Conservation (phyloP, 2,888 invertebrate genomes). For the Oligia fasciuncula region DNA sequence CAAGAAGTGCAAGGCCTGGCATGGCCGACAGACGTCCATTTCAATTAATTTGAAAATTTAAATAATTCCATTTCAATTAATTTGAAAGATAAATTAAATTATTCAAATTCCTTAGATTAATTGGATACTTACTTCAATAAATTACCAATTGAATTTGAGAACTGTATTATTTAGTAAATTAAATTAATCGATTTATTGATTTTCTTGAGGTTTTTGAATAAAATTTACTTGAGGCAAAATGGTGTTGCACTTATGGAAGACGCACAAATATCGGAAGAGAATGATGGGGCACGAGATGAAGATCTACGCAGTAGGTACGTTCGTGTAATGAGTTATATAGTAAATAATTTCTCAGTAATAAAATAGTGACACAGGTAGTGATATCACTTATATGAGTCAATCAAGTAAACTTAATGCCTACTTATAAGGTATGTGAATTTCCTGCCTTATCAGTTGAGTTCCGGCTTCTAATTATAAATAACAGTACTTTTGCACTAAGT, state of each 20-base stretch:
- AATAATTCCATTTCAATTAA: neutral
- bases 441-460: constrained; percentile 32
- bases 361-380: constrained; percentile 38
- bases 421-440: constrained; percentile 7
- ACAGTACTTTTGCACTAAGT: neutral
- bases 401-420: neutral
- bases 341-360: constrained; percentile 20
- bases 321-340: constrained; percentile 15
- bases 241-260: constrained; percentile 47
- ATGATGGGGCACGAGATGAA: constrained; percentile 4
- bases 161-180: neutral
- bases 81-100: neutral
- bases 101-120: neutral
- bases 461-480: neutral
- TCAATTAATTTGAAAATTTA: neutral
- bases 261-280: constrained; percentile 49
- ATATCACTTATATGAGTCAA: constrained; percentile 49
- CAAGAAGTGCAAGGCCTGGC: constrained; percentile 39
- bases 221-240: constrained; percentile 23
- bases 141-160: neutral
- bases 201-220: neutral
- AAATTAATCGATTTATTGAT: neutral
- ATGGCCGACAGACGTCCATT: constrained; percentile 24
- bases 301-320: constrained; percentile 37
- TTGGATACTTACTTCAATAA: neutral